Evolutionary conservation across 2,113 vertebrate genomes (phyloP).

Genomic region (Lophotis ruficrista): DNA sequence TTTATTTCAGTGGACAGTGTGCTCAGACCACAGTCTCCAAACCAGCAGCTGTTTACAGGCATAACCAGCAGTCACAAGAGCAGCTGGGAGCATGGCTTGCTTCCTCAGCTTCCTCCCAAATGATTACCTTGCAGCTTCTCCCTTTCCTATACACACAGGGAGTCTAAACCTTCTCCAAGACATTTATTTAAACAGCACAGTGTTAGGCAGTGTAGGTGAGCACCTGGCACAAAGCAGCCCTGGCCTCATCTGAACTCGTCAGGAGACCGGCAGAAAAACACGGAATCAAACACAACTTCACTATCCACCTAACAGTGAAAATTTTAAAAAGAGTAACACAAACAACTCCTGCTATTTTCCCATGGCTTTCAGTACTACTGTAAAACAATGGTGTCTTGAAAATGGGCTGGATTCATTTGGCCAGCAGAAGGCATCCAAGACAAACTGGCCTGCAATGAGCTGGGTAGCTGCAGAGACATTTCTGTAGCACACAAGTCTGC

Average conservation of each 20-base stretch:
- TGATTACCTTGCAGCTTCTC: neutral
- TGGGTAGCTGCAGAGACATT: neutral
- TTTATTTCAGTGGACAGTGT: neutral
- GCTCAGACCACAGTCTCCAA: accelerated
- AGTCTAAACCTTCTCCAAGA: neutral
- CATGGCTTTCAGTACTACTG: neutral
- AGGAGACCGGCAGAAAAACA: neutral
- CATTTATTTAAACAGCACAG: neutral
- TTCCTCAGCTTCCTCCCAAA: neutral
- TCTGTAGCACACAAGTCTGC: neutral
- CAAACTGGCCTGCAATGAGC: neutral
- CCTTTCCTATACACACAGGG: accelerated
- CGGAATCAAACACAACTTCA: neutral
- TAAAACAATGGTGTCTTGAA: neutral
- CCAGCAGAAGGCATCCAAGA: constrained; percentile 11
- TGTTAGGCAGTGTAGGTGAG: neutral
- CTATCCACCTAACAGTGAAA: neutral
- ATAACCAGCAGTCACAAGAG: neutral
- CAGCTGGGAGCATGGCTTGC: neutral
- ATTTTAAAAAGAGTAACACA: neutral
- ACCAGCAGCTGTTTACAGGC: neutral
- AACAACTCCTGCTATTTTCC: neutral
- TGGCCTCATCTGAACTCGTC: neutral
- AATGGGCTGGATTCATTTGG: neutral
- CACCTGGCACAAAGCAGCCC: neutral